Percentiles rank a stretch among this genome's conserved stretches.
Conservation (phyloP, 2,888 invertebrate species). For the Kryphioiulus occultus region DNA sequence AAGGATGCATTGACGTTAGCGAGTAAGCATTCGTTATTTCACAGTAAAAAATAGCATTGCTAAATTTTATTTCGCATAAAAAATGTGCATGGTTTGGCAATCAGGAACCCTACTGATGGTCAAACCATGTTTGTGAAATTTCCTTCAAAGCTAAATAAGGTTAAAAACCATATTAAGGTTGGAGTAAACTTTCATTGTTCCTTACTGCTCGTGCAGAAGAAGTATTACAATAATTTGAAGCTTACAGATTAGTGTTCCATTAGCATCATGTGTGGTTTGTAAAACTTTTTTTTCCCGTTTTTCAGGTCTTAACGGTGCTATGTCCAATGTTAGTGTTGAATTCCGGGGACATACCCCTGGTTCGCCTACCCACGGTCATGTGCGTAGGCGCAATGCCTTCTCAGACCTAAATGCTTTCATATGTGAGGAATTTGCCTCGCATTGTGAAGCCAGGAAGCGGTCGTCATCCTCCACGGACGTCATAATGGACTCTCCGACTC, state of each 20-base stretch:
- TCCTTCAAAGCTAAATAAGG: too few relatives aligned
- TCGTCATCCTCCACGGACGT: slow-evolving; percentile 75
- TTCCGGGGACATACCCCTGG: slow-evolving; percentile 58
- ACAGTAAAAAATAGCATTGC: too few relatives aligned
- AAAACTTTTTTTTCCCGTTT: neutral
- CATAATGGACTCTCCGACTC: slow-evolving; percentile 79
- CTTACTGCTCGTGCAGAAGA: too few relatives aligned
- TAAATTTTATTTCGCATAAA: neutral
- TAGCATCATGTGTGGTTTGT: too few relatives aligned
- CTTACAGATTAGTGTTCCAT: too few relatives aligned
- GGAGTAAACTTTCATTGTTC: too few relatives aligned
- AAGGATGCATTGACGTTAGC: slow-evolving; percentile 75
- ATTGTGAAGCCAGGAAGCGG: slow-evolving; percentile 69
- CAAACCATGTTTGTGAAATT: too few relatives aligned
- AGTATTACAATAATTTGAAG: too few relatives aligned
- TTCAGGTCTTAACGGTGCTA: slow-evolving; percentile 62
- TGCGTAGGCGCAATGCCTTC: slow-evolving; percentile 57
- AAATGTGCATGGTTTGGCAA: too few relatives aligned
- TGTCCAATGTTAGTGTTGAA: slow-evolving; percentile 62
- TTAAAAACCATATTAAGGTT: too few relatives aligned
- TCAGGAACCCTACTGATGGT: too few relatives aligned
- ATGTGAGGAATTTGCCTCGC: slow-evolving; percentile 73
- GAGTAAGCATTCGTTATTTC: slow-evolving; percentile 61
- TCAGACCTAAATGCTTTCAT: slow-evolving; percentile 75
- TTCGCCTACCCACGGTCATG: slow-evolving; percentile 64